Base-by-base conservation (phyloP, 2,888 invertebrate genomes). In the Xestia rhomboidea region DNA sequence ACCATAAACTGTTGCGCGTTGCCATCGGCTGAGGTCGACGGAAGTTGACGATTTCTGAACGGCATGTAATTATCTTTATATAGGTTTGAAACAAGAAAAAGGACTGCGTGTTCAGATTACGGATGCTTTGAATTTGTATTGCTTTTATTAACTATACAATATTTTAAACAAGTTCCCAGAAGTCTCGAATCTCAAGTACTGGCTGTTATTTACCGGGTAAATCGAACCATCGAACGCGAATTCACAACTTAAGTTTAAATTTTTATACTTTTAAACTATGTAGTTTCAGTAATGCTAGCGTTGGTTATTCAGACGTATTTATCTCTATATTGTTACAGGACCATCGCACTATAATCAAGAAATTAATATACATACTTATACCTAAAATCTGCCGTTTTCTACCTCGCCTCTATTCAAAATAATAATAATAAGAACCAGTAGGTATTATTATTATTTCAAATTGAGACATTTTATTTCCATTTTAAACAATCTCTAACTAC, bases 41-140 rank as follows among this genome's bases (percentile, higher is more conserved):
- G 95, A 95, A 95, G 94, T 93, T 89, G 91, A 93, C 93, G 92
- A 95, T 95, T 95, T 94, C 94, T 94, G 93, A 93, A 90, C 92
- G 89, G 76, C 84, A 77, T 85, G 73, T 83, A 90, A 90, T 91
- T 93, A 93, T 92, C 89, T 89, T 89, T 89, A 88, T 89, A 88
- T 87, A 76, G 87, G 89, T 89, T 91, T 86, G 86, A 89, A 91
- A 89, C 90, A 89, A 90, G 89, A 92, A 89, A 88, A 86, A 86
- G 87, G 62, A 69, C 57, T 71, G 83, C 83, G 84, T 84, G 86
- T 69, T 76, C 30, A 76, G 64, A 66, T 66, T 60, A 69, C 51
- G 34, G 64, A 68, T 81, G 46, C 54, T 74, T 81, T 49, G 34
- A 34, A 74, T 68, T 67, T 68, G 10, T 49, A 80, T 64, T 46